These are phyloP conservation scores for Sporophila hypoxantha DNA, from an alignment of 2,113 vertebrate genomes.

Conservation along the genomic window DNA sequence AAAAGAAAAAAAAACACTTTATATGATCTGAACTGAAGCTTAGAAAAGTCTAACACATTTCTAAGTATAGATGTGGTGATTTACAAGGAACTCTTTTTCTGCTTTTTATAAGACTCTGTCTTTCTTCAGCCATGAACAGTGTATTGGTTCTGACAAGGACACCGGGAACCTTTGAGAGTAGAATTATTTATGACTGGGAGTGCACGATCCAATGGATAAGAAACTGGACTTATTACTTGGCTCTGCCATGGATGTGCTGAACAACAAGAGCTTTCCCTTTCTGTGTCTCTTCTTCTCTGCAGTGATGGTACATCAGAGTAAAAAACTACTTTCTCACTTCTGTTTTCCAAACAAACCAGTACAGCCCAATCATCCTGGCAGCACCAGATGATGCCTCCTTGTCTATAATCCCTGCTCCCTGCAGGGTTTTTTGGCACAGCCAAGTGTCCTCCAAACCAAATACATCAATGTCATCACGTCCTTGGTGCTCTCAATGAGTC, in stretches of 20 bases:
- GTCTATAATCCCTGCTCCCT: background rate
- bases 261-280: background rate
- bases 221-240: conserved; percentile 1
- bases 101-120: conserved; percentile 22
- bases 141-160: conserved; percentile 32
- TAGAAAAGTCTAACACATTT: conserved; percentile 8
- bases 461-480: background rate
- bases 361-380: background rate
- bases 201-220: background rate
- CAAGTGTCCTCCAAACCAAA: background rate
- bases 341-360: background rate
- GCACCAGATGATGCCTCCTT: background rate
- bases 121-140: conserved; percentile 2
- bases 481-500: background rate
- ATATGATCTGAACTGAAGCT: conserved; percentile 1
- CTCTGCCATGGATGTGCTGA: background rate
- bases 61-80: conserved; percentile 46
- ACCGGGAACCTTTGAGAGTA: background rate
- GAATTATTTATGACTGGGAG: background rate
- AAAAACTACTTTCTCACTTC: background rate
- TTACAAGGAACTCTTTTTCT: conserved; percentile 18
- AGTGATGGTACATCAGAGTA: background rate
- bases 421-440: background rate
- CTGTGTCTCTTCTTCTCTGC: background rate
- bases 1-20: background rate